phyloP scores from a whole-genome alignment of 1,140 invertebrate genomes.

The Globodera ellingtonae region DNA sequence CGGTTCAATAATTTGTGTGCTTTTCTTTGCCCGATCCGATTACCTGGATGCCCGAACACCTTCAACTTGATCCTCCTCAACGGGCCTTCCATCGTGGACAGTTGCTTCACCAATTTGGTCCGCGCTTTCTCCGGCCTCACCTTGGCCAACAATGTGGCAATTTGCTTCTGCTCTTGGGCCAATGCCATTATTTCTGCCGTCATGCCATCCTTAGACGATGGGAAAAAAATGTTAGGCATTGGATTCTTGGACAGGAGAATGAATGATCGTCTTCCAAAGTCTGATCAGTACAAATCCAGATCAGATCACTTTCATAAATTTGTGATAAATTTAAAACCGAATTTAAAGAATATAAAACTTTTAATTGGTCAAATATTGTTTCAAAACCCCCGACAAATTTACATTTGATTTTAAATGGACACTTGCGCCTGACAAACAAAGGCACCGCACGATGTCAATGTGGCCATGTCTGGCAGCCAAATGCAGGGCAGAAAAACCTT shows the following conservation, averaged over 20 bases:
- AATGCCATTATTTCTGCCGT: slow-evolving; percentile 80
- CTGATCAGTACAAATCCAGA: too few species aligned
- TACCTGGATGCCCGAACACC: slow-evolving; percentile 71
- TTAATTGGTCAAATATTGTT: too few species aligned
- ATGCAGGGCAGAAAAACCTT: slow-evolving; percentile 71
- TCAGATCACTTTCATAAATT: too few species aligned
- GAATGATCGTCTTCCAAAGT: too few species aligned
- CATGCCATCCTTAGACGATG: slow-evolving; percentile 72
- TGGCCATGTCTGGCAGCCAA: slow-evolving; percentile 77
- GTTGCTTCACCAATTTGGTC: slow-evolving; percentile 75
- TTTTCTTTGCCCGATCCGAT: neutral
- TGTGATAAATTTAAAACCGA: too few species aligned
- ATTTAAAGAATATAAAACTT: too few species aligned
- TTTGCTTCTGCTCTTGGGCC: slow-evolving; percentile 77
- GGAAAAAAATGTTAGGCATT: too few species aligned
- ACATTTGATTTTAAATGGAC: slow-evolving; percentile 55
- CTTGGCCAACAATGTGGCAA: slow-evolving; percentile 75
- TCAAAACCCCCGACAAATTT: neutral
- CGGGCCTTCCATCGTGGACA: slow-evolving; percentile 72
- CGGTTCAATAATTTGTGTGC: too few species aligned
- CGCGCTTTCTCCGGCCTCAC: slow-evolving; percentile 72
- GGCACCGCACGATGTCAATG: slow-evolving; percentile 76
- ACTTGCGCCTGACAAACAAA: slow-evolving; percentile 72
- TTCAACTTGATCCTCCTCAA: slow-evolving; percentile 77
- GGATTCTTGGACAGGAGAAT: too few species aligned